These are phyloP conservation scores for Mastomys coucha DNA, from an alignment of 2,113 vertebrate species.

Conservation along the genomic window DNA sequence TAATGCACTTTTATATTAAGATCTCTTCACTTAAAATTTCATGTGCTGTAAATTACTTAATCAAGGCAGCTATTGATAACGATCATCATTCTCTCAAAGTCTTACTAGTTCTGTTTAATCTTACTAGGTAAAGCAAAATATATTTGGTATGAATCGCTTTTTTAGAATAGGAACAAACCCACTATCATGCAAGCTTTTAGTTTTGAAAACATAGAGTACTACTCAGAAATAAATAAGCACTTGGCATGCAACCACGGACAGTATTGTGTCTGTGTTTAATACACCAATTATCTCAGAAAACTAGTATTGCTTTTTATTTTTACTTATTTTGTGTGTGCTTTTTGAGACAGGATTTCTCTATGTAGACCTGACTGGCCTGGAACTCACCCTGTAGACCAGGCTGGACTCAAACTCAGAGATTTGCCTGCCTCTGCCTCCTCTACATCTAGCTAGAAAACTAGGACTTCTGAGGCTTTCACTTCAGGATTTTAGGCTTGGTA, in stretches of 20 bases:
- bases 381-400: not conserved
- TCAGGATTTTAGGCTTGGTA: not conserved
- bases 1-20: conserved; percentile 11
- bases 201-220: not conserved
- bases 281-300: conserved; percentile 34
- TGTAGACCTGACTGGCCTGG: not conserved
- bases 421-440: not conserved
- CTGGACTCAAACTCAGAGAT: not conserved
- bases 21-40: not conserved
- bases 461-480: not conserved
- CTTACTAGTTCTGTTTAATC: conserved; percentile 19
- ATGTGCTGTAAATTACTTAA: conserved; percentile 45
- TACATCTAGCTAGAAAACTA: not conserved
- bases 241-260: not conserved
- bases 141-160: not conserved
- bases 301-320: not conserved
- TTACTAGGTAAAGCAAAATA: conserved; percentile 36
- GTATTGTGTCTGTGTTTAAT: conserved; percentile 21
- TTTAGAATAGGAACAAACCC: not conserved
- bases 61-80: not conserved
- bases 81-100: conserved; percentile 43
- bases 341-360: not conserved
- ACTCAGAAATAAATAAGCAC: not conserved
- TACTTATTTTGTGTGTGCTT: not conserved
- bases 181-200: not conserved